These are phyloP conservation scores for Alosa sapidissima DNA, from an alignment of 2,797 vertebrate species.

Conservation along the genomic window DNA sequence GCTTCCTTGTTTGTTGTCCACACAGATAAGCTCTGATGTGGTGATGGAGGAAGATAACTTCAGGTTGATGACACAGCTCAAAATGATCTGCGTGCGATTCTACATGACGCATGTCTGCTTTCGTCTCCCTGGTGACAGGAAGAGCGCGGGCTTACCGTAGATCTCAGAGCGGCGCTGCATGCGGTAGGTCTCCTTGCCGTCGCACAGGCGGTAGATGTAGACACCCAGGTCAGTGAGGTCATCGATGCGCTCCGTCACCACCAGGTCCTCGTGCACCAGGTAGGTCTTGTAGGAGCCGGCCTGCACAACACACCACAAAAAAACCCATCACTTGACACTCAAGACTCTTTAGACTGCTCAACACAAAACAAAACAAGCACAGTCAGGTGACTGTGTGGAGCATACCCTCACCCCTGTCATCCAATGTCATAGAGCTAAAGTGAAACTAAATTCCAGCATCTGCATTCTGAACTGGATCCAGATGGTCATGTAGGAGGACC, in stretches of 20 bases:
- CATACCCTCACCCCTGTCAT: no score
- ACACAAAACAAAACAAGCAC: no score
- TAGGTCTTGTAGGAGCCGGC: slow-evolving; percentile 89
- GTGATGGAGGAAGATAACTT: not conserved
- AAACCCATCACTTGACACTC: not conserved
- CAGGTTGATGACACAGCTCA: not conserved
- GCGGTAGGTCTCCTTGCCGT: slow-evolving; percentile 87
- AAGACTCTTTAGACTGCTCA: no score
- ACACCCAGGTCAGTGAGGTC: slow-evolving; percentile 87
- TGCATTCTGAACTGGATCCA: no score
- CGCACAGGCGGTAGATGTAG: slow-evolving; percentile 90
- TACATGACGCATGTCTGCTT: not conserved
- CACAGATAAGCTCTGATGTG: not conserved
- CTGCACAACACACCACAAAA: slow-evolving; percentile 60
- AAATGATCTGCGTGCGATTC: not conserved
- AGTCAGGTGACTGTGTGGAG: no score
- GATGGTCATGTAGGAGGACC: no score
- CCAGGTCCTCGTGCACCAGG: slow-evolving; percentile 89
- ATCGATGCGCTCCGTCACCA: slow-evolving; percentile 89
- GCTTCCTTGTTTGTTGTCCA: not conserved
- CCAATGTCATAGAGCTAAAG: no score
- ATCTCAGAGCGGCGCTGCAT: slow-evolving; percentile 84
- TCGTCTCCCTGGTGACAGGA: not conserved
- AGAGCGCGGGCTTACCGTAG: slow-evolving; percentile 62
- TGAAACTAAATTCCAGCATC: no score